A percentile compares a stretch with the other conserved stretches of the same genome.
Evolutionary conservation across 1,140 invertebrate genomes (phyloP).

Genomic region (Whitmania pigra): DNA sequence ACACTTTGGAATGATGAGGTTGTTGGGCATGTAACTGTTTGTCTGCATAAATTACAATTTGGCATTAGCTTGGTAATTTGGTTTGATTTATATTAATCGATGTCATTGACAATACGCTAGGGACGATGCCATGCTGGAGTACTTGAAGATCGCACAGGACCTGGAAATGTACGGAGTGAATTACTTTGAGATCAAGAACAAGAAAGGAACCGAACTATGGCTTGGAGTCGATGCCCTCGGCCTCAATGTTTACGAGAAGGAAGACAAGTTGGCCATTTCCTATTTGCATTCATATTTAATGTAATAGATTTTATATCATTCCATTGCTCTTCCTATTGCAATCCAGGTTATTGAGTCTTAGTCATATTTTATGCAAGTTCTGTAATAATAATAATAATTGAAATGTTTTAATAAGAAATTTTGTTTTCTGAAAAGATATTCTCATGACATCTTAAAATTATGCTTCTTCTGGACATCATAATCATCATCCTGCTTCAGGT

Average conservation of each 20-base stretch:
- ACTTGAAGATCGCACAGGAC: constrained; percentile 96
- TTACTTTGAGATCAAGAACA: constrained; percentile 79
- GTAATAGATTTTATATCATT: background rate
- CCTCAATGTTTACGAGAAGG: constrained; percentile 93
- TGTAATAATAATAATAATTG: too few species aligned
- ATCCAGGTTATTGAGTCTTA: too few species aligned
- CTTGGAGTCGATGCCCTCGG: constrained; percentile 92
- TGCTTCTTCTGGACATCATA: too few species aligned
- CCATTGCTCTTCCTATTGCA: background rate
- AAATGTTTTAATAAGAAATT: too few species aligned
- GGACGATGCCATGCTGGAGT: constrained; percentile 98
- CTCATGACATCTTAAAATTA: too few species aligned
- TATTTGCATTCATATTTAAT: constrained; percentile 4
- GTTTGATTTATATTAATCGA: too few species aligned
- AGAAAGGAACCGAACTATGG: constrained; percentile 92
- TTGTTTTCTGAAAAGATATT: too few species aligned
- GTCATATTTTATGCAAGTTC: too few species aligned
- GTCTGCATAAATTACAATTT: too few species aligned
- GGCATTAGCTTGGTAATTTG: too few species aligned
- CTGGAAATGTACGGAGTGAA: constrained; percentile 98
- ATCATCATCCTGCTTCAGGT: constrained; percentile 30
- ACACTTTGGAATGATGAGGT: constrained; percentile 79
- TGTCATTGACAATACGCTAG: constrained; percentile 42
- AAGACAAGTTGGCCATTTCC: constrained; percentile 59
- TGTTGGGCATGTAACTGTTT: constrained; percentile 18